Percentiles rank a stretch among this genome's conserved stretches.
Evolutionary conservation across 2,888 invertebrate genomes (phyloP).

Genomic region (Drosophila anomelani): DNA sequence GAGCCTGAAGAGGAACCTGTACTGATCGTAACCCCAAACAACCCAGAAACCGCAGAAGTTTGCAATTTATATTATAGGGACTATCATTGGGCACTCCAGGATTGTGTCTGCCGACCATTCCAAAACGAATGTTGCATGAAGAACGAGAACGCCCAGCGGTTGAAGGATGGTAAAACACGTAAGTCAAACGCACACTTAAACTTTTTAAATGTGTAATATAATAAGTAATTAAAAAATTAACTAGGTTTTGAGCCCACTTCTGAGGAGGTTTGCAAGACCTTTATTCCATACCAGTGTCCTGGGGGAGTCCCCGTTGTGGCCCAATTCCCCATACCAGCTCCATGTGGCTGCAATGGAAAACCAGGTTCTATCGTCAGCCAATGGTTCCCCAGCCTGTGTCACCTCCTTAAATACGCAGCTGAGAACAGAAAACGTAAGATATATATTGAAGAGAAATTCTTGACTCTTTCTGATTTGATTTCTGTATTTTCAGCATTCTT

Average conservation of each 20-base stretch:
- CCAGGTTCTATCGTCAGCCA: slow-evolving; percentile 22
- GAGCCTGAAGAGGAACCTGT: too few species aligned
- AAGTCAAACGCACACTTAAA: background rate
- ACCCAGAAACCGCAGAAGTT: too few species aligned
- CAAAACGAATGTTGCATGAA: slow-evolving; percentile 44
- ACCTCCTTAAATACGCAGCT: slow-evolving; percentile 20
- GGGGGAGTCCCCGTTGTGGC: slow-evolving; percentile 22
- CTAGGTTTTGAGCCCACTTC: slow-evolving; percentile 41
- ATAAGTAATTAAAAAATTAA: background rate
- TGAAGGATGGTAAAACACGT: slow-evolving; percentile 25
- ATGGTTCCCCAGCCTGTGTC: slow-evolving; percentile 32
- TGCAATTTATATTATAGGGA: slow-evolving; percentile 37
- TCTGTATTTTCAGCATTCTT: slow-evolving; percentile 35
- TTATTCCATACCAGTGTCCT: slow-evolving; percentile 21
- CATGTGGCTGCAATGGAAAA: slow-evolving; percentile 42
- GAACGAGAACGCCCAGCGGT: slow-evolving; percentile 17
- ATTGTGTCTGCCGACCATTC: slow-evolving; percentile 47
- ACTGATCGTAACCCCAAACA: too few species aligned
- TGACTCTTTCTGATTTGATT: background rate
- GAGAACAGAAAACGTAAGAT: slow-evolving; percentile 25
- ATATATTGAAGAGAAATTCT: rapidly evolving
- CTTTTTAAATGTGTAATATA: background rate
- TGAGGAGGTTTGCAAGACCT: slow-evolving; percentile 29
- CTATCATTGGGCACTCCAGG: slow-evolving; percentile 39
- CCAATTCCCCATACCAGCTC: slow-evolving; percentile 33